Evolutionary conservation across 2,888 invertebrate genomes (phyloP), one percentile per base, ranked within the genome.

Genomic region (Cheilosia vulpina): DNA sequence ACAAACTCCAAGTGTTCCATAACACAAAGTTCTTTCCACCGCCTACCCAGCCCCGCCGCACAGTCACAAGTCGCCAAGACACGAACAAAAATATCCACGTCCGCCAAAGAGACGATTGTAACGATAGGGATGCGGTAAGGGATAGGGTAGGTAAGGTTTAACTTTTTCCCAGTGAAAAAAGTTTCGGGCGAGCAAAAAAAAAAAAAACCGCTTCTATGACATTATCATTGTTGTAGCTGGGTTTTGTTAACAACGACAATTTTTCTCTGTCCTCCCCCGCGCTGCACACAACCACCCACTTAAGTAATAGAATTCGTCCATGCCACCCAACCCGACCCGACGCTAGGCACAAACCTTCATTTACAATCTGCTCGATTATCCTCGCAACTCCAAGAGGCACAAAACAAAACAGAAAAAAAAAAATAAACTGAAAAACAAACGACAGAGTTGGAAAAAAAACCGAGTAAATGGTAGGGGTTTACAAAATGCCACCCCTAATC

Each of bases 321-420:
- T 6, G 27, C 50, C 15, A 24, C 1, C 4, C 6, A 7, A 11
- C 45, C 27, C 31, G 3, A 17, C 34, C 31, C n/a, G n/a, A 31
- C 17, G 24, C 13, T 24, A 24, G 15, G n/a, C 13, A 43, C 21
- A 41, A 81, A 81, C 76, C 60, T 85, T 85, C 85, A 72, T 81
- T 81, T 85, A 81, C 81, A 85, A 85, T 85, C 85, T 85, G 81
- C 85, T 85, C 85, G 81, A 85, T 85, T 85, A 85, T 85, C 85
- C 81, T 62, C 62, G 43, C 76, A 65, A 69, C 66, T 65, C 76
- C 63, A 43, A 41, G 24, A 31, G 21, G 15, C 9, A 45, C n/a
- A 53, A n/a, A 38, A 50, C 31, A 62, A 41, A 52, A n/a, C n/a
- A 72, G 43, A 7, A 15, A 2, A 31, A 60, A 60, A 17, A 41